Percentiles rank a stretch among this genome's conserved stretches.
Conservation (phyloP, 2,797 vertebrate species). For the Scolopax rusticola region DNA sequence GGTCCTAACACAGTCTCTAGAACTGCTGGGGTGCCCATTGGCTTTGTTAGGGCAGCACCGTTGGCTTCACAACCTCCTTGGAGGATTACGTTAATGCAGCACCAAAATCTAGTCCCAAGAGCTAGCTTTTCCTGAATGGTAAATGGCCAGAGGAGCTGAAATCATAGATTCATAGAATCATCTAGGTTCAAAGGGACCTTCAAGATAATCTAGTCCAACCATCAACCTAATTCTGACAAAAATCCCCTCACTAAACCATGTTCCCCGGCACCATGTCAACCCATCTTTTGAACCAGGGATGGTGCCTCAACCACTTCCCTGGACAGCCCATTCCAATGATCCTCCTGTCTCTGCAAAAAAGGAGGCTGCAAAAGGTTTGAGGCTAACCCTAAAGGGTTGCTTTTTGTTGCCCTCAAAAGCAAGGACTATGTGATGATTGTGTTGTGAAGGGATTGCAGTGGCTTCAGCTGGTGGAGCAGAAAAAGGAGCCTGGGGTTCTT, state of each 20-base stretch:
- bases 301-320: no score
- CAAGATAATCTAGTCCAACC: no score
- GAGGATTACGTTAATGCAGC: neutral
- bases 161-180: no score
- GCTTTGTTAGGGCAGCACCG: neutral
- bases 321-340: neutral
- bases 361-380: neutral
- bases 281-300: no score
- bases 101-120: neutral
- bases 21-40: accelerated
- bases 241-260: no score
- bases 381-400: no score
- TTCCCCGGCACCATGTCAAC: no score
- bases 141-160: neutral
- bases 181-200: no score
- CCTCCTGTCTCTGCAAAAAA: neutral
- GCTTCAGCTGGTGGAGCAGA: neutral
- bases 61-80: neutral
- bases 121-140: neutral
- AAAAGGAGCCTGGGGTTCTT: neutral
- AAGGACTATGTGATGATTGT: neutral
- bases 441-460: neutral
- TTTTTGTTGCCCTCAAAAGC: neutral
- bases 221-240: no score
- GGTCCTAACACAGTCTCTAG: neutral